A percentile compares a stretch with the other conserved stretches of the same genome.
Conservation (phyloP, 2,797 vertebrate genomes). For the Euphonia xanthogaster region DNA sequence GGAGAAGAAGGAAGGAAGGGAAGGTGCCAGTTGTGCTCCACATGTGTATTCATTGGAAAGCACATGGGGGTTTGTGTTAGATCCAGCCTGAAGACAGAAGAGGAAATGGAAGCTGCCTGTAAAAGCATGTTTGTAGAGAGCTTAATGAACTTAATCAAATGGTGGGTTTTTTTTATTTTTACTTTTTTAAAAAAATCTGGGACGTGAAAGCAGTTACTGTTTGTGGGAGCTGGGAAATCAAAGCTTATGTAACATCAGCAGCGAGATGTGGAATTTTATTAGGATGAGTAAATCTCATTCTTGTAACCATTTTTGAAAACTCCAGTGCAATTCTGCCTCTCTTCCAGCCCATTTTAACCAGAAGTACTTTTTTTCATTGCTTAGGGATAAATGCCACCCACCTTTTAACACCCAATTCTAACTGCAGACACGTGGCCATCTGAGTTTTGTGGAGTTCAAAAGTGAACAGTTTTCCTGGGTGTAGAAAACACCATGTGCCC, state of each 20-base stretch:
- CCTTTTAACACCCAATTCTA: background rate
- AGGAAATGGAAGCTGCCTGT: background rate
- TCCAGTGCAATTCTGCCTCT: background rate
- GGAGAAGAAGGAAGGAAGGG: background rate
- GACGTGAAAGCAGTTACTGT: fast-evolving
- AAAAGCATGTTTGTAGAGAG: background rate
- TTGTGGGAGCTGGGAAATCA: background rate
- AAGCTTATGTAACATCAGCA: background rate
- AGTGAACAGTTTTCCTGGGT: background rate
- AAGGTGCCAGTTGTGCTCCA: background rate
- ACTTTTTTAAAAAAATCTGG: background rate
- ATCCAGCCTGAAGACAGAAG: background rate
- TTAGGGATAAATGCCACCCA: background rate
- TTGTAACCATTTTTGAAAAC: background rate
- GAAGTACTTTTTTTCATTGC: background rate
- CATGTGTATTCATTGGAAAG: background rate
- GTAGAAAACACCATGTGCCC: background rate
- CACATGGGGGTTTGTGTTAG: background rate
- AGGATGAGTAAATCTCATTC: background rate
- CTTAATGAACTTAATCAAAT: background rate
- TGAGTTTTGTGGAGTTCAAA: background rate
- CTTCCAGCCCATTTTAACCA: background rate
- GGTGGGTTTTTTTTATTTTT: background rate
- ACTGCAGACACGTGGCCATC: fast-evolving
- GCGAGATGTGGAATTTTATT: background rate